Conservation (phyloP, 2,113 vertebrate species). For the Cavia aperea region DNA sequence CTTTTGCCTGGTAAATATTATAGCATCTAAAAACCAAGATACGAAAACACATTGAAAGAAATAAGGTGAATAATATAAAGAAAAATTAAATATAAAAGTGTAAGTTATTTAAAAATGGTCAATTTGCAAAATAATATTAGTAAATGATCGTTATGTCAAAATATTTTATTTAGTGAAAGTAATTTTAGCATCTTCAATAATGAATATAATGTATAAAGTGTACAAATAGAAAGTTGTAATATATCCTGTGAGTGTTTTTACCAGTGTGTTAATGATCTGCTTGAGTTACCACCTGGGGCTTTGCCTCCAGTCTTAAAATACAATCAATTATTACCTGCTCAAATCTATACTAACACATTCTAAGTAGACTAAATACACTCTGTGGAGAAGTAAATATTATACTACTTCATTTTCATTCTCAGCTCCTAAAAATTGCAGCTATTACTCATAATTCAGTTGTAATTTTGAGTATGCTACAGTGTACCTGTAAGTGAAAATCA, state of each 20-base stretch:
- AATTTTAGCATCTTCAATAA: slow-evolving; percentile 42
- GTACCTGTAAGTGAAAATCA: slow-evolving; percentile 33
- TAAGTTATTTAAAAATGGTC: slow-evolving; percentile 9
- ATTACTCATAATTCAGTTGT: slow-evolving; percentile 50
- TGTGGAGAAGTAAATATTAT: slow-evolving; percentile 60
- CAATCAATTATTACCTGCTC: slow-evolving; percentile 53
- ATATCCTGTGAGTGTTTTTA: slow-evolving; percentile 36
- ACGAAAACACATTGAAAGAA: not conserved
- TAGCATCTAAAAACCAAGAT: slow-evolving; percentile 9
- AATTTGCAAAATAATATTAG: slow-evolving; percentile 26
- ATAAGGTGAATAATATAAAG: not conserved
- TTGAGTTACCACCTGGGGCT: slow-evolving; percentile 61
- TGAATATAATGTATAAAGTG: slow-evolving; percentile 23
- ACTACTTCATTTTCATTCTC: slow-evolving; percentile 13
- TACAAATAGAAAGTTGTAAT: slow-evolving; percentile 38
- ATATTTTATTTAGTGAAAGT: slow-evolving; percentile 25
- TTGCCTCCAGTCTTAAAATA: slow-evolving; percentile 57
- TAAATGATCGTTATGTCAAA: slow-evolving; percentile 34
- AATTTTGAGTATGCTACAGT: slow-evolving; percentile 3
- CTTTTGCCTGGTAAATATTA: slow-evolving; percentile 6
- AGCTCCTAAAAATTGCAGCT: slow-evolving; percentile 56
- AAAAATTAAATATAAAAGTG: slow-evolving; percentile 8
- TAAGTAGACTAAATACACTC: slow-evolving; percentile 56
- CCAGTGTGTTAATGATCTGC: slow-evolving; percentile 49
- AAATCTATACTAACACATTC: slow-evolving; percentile 39